These are phyloP conservation scores for Dolichopus griseipennis DNA, from an alignment of 2,888 invertebrate genomes.

Conservation along the genomic window DNA sequence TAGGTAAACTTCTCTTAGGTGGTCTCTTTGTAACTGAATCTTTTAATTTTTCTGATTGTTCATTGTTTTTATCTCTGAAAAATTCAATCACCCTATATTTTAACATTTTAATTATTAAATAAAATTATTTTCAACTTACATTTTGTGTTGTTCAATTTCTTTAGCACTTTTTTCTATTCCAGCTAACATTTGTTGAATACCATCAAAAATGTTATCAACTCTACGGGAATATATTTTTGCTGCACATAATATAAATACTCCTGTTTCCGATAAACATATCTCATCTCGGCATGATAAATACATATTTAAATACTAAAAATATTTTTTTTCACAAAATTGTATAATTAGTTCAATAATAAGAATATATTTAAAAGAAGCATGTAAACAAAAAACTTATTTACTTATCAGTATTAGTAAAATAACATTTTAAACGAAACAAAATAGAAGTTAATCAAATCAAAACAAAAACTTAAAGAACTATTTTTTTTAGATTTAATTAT, in stretches of 20 bases:
- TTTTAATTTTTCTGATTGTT: background rate
- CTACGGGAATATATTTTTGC: conserved; percentile 36
- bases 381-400: background rate
- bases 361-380: background rate
- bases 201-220: conserved; percentile 33
- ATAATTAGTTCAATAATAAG: background rate
- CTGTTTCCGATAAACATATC: conserved; percentile 26
- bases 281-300: conserved; percentile 25
- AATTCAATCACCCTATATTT: background rate
- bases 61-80: background rate
- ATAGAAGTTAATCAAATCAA: too few species aligned
- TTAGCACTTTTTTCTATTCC: conserved; percentile 11
- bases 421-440: too few species aligned
- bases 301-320: conserved; percentile 31
- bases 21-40: background rate
- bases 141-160: background rate
- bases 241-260: conserved; percentile 31
- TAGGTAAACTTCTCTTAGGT: conserved; percentile 24
- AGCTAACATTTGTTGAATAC: conserved; percentile 27
- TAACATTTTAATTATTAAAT: too few species aligned
- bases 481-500: too few species aligned
- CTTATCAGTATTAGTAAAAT: too few species aligned
- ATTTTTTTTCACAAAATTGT: background rate
- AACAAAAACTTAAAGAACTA: too few species aligned
- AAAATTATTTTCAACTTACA: background rate